These are phyloP conservation scores for Campylomormyrus tamandua DNA, from an alignment of 2,113 vertebrate genomes.

Conservation along the genomic window DNA sequence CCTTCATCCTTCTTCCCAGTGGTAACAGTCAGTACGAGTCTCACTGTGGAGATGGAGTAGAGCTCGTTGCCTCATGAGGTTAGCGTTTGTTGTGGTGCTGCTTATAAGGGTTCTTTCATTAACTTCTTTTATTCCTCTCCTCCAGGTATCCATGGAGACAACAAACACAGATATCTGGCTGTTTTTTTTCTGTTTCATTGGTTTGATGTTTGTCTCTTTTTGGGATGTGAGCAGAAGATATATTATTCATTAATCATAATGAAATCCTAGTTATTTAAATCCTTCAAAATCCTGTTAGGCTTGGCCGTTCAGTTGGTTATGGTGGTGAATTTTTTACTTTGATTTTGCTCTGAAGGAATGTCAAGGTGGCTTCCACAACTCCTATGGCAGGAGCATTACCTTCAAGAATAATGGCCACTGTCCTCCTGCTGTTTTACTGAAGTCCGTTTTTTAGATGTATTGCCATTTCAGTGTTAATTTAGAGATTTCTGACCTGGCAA, in stretches of 20 bases:
- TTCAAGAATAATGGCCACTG: neutral
- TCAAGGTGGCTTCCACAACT: neutral
- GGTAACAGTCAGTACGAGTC: neutral
- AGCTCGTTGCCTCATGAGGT: neutral
- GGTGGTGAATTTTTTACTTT: neutral
- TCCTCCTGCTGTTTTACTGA: neutral
- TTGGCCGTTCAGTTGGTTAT: neutral
- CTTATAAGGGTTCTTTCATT: neutral
- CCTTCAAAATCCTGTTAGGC: neutral
- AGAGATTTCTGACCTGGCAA: neutral
- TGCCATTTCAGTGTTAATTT: neutral
- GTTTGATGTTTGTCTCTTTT: neutral
- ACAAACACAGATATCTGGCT: neutral
- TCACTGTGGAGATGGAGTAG: neutral
- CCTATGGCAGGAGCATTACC: neutral
- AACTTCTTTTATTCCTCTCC: conserved; percentile 5
- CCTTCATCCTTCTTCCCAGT: neutral
- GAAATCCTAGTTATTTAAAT: neutral
- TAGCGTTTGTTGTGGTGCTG: neutral
- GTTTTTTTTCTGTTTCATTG: neutral
- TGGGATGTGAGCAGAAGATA: neutral
- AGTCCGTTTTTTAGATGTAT: neutral
- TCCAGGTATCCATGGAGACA: conserved; percentile 4
- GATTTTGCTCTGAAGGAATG: neutral
- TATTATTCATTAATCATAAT: neutral